A percentile compares a stretch with the other conserved stretches of the same genome.
phyloP scores from a whole-genome alignment of 64 coral and sea anemone genomes.

The Acropora tenuis region DNA sequence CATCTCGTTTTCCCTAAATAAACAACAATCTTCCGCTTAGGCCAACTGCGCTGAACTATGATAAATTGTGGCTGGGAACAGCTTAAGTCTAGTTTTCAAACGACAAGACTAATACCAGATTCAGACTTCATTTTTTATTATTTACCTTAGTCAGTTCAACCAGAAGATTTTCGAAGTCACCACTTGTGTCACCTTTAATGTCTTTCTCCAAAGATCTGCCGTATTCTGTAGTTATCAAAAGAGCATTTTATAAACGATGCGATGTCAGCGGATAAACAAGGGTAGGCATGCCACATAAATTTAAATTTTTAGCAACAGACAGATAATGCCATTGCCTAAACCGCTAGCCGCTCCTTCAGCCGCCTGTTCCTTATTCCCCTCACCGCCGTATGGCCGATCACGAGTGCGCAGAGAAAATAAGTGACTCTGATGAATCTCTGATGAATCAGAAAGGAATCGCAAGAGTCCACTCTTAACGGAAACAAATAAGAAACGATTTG shows the following conservation, averaged over 20 bases:
- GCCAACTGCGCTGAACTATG: too few species aligned
- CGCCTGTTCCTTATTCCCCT: too few species aligned
- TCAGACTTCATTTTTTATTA: background rate
- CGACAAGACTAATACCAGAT: background rate
- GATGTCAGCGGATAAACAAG: background rate
- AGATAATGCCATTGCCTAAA: too few species aligned
- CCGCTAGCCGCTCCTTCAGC: too few species aligned
- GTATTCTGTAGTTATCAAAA: constrained; percentile 43
- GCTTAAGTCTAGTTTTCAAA: background rate
- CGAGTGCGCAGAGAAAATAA: too few species aligned
- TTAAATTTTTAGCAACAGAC: too few species aligned
- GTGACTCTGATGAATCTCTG: too few species aligned
- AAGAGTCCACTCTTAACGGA: too few species aligned
- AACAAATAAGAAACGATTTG: background rate
- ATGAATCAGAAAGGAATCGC: too few species aligned
- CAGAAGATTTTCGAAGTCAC: constrained; percentile 75
- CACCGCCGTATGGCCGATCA: too few species aligned
- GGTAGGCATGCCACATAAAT: too few species aligned
- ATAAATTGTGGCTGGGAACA: too few species aligned
- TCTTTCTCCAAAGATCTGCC: constrained; percentile 60
- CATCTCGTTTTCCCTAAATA: constrained; percentile 13
- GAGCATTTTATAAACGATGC: background rate
- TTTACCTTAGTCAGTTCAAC: constrained; percentile 68
- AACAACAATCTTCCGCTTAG: background rate
- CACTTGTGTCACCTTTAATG: constrained; percentile 79